Percentiles rank a stretch among this genome's conserved stretches.
Conservation (phyloP, 2,113 vertebrate genomes). For the Chionomys nivalis region DNA sequence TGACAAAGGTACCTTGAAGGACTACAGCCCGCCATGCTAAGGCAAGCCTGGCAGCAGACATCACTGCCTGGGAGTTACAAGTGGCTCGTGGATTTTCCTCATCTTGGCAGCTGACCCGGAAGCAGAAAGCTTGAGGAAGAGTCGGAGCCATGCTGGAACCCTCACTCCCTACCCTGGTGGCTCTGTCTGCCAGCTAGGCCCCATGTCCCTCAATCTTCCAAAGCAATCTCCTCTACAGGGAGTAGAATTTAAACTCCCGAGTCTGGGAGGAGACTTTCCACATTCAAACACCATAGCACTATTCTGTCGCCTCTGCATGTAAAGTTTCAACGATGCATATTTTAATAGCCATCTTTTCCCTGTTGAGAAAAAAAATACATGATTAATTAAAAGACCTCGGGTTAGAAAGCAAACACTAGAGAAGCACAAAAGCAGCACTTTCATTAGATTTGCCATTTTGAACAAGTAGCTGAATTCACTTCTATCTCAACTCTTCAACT, state of each 20-base stretch:
- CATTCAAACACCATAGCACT: not conserved
- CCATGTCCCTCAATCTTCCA: not conserved
- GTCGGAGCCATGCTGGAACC: no score
- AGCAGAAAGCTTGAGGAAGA: not conserved
- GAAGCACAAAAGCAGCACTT: not conserved
- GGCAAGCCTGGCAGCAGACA: no score
- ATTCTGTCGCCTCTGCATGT: not conserved
- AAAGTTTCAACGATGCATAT: not conserved
- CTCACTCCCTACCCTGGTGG: not conserved
- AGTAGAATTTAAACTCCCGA: not conserved
- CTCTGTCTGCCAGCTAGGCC: not conserved
- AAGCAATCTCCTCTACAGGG: not conserved
- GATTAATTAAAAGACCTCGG: not conserved
- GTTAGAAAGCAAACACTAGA: not conserved
- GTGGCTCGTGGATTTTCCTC: no score
- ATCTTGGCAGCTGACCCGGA: not conserved
- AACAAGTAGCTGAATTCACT: not conserved
- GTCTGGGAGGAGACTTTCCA: no score
- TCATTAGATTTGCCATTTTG: not conserved
- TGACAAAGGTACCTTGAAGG: not conserved
- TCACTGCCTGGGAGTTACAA: not conserved
- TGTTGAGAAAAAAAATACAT: not conserved
- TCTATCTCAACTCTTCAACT: not conserved
- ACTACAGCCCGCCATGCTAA: not conserved
- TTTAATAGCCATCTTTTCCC: not conserved